Base-by-base conservation (phyloP, 2,113 vertebrate genomes). In the Emberiza fucata region DNA sequence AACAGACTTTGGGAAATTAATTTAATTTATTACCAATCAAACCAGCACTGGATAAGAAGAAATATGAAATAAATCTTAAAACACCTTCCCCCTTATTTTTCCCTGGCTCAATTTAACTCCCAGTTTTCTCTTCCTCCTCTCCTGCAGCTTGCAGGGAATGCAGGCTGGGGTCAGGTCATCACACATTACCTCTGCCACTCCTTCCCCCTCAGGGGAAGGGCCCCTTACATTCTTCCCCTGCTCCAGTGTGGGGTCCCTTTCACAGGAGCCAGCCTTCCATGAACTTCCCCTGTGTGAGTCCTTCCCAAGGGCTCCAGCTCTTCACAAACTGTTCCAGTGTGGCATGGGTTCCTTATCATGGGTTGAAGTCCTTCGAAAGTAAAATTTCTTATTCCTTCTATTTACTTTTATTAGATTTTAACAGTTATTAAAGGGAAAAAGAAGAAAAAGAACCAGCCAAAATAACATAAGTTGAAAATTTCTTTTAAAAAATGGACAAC, bases 311-410 rank as follows among this genome's bases (percentile, higher is more conserved):
- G 24, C 7, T 68, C 20, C 53, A 68, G n/a, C 12, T 60, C n/a
- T 59, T 60, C 61, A 68, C 3, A 2, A 60, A 18, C 24, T 35
- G 2, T 25, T 25, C 60, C 29, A 53, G 23, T 0, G 0, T 59
- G 19, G 22, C 0, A 0, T 53, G 24, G 9, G 16, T 18, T 65
- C 28, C 51, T 23, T 44, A 59, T 15, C 44, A 51, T 0, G 0
- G 22, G 14, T 33, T 44, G 27, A 57, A 59, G 33, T 17, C 51
- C 33, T 60, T 60, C 22, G n/a, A 54, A 68, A 78, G 7, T 31
- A 37, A 85, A 69, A 50, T 56, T 56, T 23, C 4, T 50, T 33
- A 37, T 56, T 47, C 22, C 24, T 79, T 66, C 42, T 44, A 14
- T 44, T n/a, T 57, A 80, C 3, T 59, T 57, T 19, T 20, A 42